Base-by-base conservation (phyloP, 2,797 vertebrate genomes). In the Vultur gryphus region DNA sequence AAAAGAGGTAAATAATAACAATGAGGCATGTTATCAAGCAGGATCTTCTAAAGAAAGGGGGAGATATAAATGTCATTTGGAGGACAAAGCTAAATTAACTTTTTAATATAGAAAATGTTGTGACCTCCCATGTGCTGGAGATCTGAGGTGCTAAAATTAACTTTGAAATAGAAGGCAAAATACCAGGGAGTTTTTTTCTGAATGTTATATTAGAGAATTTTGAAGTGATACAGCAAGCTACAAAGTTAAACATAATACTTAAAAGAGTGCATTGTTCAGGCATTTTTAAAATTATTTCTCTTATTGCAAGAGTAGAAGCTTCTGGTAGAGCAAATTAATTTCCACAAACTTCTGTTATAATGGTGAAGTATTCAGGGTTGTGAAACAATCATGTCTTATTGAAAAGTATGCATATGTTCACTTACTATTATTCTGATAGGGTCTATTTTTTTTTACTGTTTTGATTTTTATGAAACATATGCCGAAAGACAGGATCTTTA, bases 71-170 rank as follows among this genome's bases (percentile, higher is more conserved):
- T 59, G 31, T 28, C 20, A 29, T 44, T 85, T 24, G 21, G 16
- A 77, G 39, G 26, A 35, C 23, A 55, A 26, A 71, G 31, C 3
- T 58, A 64, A 73, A 24, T 29, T 24, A 57, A 28, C 18, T 69
- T 6, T 20, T 5, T 37, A 35, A 14, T 46, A 3, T 41, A 48
- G n/a, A 76, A 76, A 48, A 59, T 5, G 9, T 35, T 5, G 7
- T 46, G 3, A 10, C 2, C 1, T 57, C 39, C 41, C 3, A 44
- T 0, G 17, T 29, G 3, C 3, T 8, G 3, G 1, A 55, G 19
- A 46, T 12, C 23, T 7, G 49, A 65, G 9, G 19, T n/a, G 7
- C 10, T 58, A 3, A 66, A 48, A 9, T 54, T 54, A 6, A 16
- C 1, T 48, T 39, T 17, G 15, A 79, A 46, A 51, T 4, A 35